phyloP scores from a whole-genome alignment of 1,140 invertebrate species.

The Euglossa dilemma region DNA sequence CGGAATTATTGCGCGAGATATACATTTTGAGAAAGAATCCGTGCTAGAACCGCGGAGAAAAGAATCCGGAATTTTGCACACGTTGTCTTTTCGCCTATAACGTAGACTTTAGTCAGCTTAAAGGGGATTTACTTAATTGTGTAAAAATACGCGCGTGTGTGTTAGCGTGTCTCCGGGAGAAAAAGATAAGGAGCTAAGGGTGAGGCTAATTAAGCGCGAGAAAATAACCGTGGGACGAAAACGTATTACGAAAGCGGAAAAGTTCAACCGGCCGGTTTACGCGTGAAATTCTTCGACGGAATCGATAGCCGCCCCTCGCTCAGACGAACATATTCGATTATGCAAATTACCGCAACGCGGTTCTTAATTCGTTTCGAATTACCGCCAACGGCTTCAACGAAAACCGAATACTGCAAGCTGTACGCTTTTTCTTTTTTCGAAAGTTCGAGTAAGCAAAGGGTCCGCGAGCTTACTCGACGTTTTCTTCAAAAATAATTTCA shows the following conservation, averaged over 20 bases:
- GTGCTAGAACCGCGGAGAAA: background rate
- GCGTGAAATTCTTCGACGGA: too few species aligned
- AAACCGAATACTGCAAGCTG: background rate
- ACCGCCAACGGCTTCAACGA: background rate
- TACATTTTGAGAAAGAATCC: background rate
- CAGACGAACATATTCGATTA: too few species aligned
- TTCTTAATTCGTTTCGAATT: too few species aligned
- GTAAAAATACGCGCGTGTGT: background rate
- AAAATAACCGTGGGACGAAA: background rate
- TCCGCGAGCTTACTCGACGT: too few species aligned
- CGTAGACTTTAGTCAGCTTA: background rate
- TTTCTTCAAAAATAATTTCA: slow-evolving; percentile 24
- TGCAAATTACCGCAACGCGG: too few species aligned
- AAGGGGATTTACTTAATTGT: background rate
- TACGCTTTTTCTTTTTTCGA: too few species aligned
- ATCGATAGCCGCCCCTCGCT: too few species aligned
- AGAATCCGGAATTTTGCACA: background rate
- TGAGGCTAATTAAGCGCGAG: background rate
- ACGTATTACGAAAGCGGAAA: background rate
- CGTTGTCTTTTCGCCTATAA: background rate
- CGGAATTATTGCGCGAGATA: background rate
- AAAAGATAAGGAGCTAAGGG: background rate
- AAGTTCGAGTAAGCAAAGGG: too few species aligned
- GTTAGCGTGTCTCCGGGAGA: background rate
- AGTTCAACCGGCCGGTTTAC: background rate